Base-by-base conservation (phyloP, 2,888 invertebrate genomes). In the Muschampia plurimacula region DNA sequence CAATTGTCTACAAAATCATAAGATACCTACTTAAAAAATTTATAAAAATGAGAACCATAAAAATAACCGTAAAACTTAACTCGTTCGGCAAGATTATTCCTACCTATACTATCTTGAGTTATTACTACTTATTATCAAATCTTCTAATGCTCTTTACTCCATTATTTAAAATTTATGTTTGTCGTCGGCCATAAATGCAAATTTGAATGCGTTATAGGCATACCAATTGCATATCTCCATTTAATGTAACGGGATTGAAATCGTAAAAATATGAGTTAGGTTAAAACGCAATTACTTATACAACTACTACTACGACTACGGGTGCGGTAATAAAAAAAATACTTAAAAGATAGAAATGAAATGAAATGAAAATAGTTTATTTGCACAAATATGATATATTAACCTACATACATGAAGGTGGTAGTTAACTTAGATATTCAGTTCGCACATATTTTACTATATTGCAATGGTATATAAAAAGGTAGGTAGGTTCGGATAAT, bases 141-240 rank as follows among this genome's bases (percentile, higher is more conserved):
- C 49, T 63, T 41, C 63, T 73, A 67, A 71, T 74, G 67, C 49
- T 74, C 62, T 76, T 72, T 71, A 69, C 65, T 71, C 73, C 69
- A 77, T 76, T 74, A 77, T 70, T 62, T 68, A 39, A 73, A 76
- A 78, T 76, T 77, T 74, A 78, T 77, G 72, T 73, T 73, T 70
- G 63, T 76, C 74, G 74, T 44, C 28, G 13, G 49, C 74, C 64
- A 74, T 79, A 79, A 79, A 77, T 69, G 72, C 68, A 73, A 49
- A 72, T 70, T 69, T 59, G 13, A 76, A 73, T 71, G 73, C 74
- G 69, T 75, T 74, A 62, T 59, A 75, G 63, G 73, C 71, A 67
- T 73, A 60, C 39, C 28, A 46, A 71, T 41, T 62, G 71, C 66
- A 67, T 72, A 39, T 72, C 41, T 52, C 49, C 60, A 52, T 60